Evolutionary conservation across 2,113 vertebrate species (phyloP), one percentile per base, ranked within the genome.

Genomic region (Morone chrysops): DNA sequence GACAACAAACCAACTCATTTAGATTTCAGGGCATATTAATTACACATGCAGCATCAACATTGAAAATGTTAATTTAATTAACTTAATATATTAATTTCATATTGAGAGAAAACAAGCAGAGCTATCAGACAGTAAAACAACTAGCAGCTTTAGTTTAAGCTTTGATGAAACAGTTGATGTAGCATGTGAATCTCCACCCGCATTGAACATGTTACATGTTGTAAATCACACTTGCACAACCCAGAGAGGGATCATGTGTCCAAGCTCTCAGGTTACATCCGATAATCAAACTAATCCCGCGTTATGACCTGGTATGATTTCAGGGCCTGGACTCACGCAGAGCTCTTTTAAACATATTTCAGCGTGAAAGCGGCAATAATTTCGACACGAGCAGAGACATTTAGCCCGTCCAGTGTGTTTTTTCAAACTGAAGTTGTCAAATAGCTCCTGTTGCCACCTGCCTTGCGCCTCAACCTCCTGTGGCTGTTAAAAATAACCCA

Each of bases 401-500:
- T 48, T 53, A 63, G 47, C 48, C 20, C 2, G 8, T 45, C 17
- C 45, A 13, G 11, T 47, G 6, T 43, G 20, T 38, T 56, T 43
- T 63, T 85, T 74, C 16, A 20, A 62, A 16, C 70, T 62, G 71
- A 40, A 56, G 56, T 70, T 78, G 82, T 79, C 54, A 77, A 47
- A 86, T 18, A 53, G 69, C 62, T 88, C 2, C 70, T 90, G 88
- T 82, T 92, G 90, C 94, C 93, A 94, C 92, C 94, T 94, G 93
- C 91, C 89, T 82, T 7, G 75, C 18, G 18, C 66, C 38, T 76
- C 87, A 47, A 60, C 83, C 87, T 82, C 81, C 87, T 63, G 78
- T 89, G 78, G 87, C 81, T 82, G 94, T 91, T 95, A 95, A 91
- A 95, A 95, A 95, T 95, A 96, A 95, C 92, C 83, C 69, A 1